A percentile compares a stretch with the other conserved stretches of the same genome.
These are phyloP conservation scores for Cynaeus angustus DNA, from an alignment of 2,888 invertebrate species.

Conservation along the genomic window DNA sequence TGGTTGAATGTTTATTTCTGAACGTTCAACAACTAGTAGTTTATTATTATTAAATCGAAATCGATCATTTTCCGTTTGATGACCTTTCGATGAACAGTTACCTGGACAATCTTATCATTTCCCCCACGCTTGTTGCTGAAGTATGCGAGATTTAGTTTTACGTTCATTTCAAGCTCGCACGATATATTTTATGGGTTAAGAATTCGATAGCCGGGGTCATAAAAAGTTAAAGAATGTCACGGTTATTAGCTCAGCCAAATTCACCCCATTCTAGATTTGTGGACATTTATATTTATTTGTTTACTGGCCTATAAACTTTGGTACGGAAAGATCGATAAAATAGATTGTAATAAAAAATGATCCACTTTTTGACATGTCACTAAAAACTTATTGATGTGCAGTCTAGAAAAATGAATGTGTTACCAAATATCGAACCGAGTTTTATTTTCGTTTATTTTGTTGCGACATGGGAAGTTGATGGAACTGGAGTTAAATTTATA, in stretches of 20 bases:
- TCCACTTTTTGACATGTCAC: not conserved
- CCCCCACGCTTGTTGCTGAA: slow-evolving; percentile 16
- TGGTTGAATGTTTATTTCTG: slow-evolving; percentile 8
- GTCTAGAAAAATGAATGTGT: too few relatives aligned
- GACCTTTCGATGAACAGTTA: slow-evolving; percentile 46
- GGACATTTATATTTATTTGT: too few relatives aligned
- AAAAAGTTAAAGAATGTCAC: too few relatives aligned
- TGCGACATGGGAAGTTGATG: not conserved
- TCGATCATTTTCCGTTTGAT: slow-evolving; percentile 39
- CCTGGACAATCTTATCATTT: slow-evolving; percentile 25
- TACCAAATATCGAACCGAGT: not conserved
- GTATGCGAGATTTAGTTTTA: slow-evolving; percentile 20
- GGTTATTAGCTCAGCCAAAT: too few relatives aligned
- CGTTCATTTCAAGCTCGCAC: not conserved
- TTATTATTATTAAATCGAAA: slow-evolving; percentile 10
- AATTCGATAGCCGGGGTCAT: too few relatives aligned
- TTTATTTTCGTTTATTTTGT: not conserved
- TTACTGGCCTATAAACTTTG: too few relatives aligned
- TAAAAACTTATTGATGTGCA: too few relatives aligned
- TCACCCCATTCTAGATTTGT: too few relatives aligned
- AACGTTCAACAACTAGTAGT: not conserved
- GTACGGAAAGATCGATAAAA: too few relatives aligned
- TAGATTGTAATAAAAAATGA: not conserved
- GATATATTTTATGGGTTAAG: too few relatives aligned
- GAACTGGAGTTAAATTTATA: slow-evolving; percentile 9